Evolutionary conservation across 1,140 invertebrate genomes (phyloP).

Genomic region (Zaprionus camerounensis): DNA sequence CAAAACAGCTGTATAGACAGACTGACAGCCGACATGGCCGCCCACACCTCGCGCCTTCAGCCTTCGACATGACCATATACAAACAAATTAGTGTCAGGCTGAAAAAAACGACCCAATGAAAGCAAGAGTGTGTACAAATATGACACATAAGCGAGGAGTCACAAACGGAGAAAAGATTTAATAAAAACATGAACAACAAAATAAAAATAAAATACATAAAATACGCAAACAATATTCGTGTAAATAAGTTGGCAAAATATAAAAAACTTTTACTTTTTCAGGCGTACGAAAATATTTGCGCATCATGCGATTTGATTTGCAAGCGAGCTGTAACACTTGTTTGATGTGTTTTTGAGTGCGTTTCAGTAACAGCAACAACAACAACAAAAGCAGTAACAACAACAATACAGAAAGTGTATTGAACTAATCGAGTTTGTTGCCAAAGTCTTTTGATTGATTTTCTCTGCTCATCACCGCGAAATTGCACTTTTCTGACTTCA

Average conservation of each 20-base stretch:
- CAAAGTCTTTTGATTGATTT: slow-evolving; percentile 72
- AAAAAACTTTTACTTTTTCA: slow-evolving; percentile 74
- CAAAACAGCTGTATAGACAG: neutral
- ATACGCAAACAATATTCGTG: slow-evolving; percentile 50
- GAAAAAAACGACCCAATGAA: slow-evolving; percentile 45
- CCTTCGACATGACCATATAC: slow-evolving; percentile 42
- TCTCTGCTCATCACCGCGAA: slow-evolving; percentile 37
- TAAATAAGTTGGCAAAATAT: slow-evolving; percentile 62
- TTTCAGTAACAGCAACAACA: slow-evolving; percentile 39
- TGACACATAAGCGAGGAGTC: slow-evolving; percentile 55
- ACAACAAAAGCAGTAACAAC: neutral
- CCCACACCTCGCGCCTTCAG: slow-evolving; percentile 54
- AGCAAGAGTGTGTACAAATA: slow-evolving; percentile 70
- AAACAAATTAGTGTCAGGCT: slow-evolving; percentile 62
- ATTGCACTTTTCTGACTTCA: slow-evolving; percentile 49
- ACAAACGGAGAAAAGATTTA: slow-evolving; percentile 19
- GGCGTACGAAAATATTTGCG: slow-evolving; percentile 61
- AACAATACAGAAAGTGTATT: slow-evolving; percentile 42
- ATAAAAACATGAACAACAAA: slow-evolving; percentile 18
- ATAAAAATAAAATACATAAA: slow-evolving; percentile 6
- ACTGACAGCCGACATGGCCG: slow-evolving; percentile 35
- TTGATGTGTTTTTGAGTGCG: slow-evolving; percentile 57
- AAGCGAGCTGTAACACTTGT: slow-evolving; percentile 41
- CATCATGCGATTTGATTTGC: slow-evolving; percentile 80
- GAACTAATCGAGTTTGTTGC: slow-evolving; percentile 72